Base-by-base conservation (phyloP, 1,140 invertebrate species). In the Leptopilina boulardi region DNA sequence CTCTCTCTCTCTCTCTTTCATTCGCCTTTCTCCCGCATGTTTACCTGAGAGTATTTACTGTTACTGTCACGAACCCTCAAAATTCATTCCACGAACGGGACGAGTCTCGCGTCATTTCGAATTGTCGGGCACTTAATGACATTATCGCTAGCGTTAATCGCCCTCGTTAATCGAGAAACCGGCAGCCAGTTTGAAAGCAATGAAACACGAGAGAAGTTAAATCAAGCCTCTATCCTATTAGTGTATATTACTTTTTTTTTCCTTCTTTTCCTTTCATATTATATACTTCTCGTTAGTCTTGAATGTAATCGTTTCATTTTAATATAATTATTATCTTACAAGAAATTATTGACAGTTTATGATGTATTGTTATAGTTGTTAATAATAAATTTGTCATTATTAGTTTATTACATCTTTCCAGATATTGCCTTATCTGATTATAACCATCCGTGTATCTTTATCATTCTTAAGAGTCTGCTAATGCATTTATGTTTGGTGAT, bases 131-230 rank as follows among this genome's bases (percentile, higher is more conserved):
- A 75, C 77, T 75, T 78, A 83, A 83, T 83, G 80, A 81, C 79
- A 76, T 79, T 75, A 82, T 80, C 82, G 77, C 79, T 78, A 74
- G 71, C 77, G 80, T 83, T 83, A 76, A 83, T 83, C 82, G 80
- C 54, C 18, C 80, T 83, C 80, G 71, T 83, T 83, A 80, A 83
- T 83, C 79, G 77, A 79, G 38, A 76, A 70, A 76, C 59, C 74
- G 42, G 74, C 74, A 56, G 41, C 23, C 34, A 47, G 44, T 76
- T 34, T 34, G 56, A 13, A 66, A 23, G 26, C 59, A 66, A 56
- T 56, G 54, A 56, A 56, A 56, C 54, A 56, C 54, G 59, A 66
- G 56, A 21, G 19, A 26, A 59, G 21, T 59, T 59, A 26, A 59
- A 59, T 59, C 56, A 59, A 59, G 21, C 19, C 56, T 56, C 54